Evolutionary conservation across 2,113 vertebrate species (phyloP), one percentile per base, ranked within the genome.

Genomic region (Lepus timidus): DNA sequence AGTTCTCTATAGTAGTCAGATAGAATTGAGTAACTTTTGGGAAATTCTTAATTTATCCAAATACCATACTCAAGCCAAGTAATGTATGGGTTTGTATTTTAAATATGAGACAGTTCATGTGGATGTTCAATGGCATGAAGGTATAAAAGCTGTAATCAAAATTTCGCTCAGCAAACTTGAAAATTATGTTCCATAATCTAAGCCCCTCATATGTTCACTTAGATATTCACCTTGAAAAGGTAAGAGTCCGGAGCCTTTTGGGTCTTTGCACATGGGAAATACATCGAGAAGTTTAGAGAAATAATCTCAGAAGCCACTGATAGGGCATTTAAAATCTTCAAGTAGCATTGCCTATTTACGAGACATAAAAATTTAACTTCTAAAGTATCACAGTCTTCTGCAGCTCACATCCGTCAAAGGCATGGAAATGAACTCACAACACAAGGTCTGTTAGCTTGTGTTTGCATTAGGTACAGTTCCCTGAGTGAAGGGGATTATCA

Each of bases 41-140:
- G 68, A 85, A 92, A 86, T 78, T 89, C 96, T 97, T 97, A 92
- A 80, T 74, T 95, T 3, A 49, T 76, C 91, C 84, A 97, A 97
- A 96, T 90, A 95, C 93, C 93, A 79, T 55, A 61, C 1, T 31
- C 36, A 71, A 51, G 2, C 9, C 31, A 82, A 81, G 49, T 78
- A 52, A 79, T 64, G 1, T 12, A 51, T 73, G 31, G 0, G 62
- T 90, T 70, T 80, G 9, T 78, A 88, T 76, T 93, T 86, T 91
- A 67, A 85, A 75, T 81, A 64, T 2, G 80, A 91, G 16, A 74
- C 10, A 13, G 9, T 23, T 39, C 44, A 85, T 31, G 33, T 55
- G 4, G 17, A 31, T 84, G 51, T 52, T 74, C 33, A 16, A 44
- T 62, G 10, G 12, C 6, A 85, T 22, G 6, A 92, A 67, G 33